Base-by-base conservation (phyloP, 2,797 vertebrate species). In the Poeciliopsis paucimaculata region DNA sequence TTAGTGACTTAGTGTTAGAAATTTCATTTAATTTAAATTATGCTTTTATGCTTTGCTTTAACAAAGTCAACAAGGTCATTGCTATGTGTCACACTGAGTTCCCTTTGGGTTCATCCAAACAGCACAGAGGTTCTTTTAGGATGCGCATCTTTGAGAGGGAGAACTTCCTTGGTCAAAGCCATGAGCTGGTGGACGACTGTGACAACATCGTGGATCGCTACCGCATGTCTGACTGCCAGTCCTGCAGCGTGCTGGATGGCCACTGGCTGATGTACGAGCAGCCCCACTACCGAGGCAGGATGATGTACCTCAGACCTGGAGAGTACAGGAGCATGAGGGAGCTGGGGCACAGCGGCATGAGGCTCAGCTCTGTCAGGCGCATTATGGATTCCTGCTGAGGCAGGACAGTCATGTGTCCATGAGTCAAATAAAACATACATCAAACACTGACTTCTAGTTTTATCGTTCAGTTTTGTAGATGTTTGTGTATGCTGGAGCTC, bases 301-400 rank as follows among this genome's bases (percentile, higher is more conserved):
- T 90, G 93, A 86, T 91, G 81, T 94, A 94, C 89, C 28, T 95
- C 80, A 93, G 85, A 79, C 95, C 93, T 2, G 94, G 95, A 46
- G 95, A 95, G 88, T 92, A 96, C 85, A 92, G 88, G 83, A 94
- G 46, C 89, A 94, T 93, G 90, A 91, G 91, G 31, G 92, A 95
- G 51, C 89, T 93, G 91, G 91, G 91, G 72, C 78, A 85, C 57
- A 18, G 77, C 4, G 15, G 82, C 51, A 83, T 3, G 20, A 94
- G 85, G 87, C 91, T 91, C 39, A 70, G 87, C 85, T 91, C 90
- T 3, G 77, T 62, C 78, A 92, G 88, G 73, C 92, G 94, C 8
- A 93, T 95, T 16, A 85, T 73, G 82, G 94, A 95, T 28, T 85
- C 87, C 86, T 94, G 91, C 41, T 91, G 70, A 91, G 78, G 75